Conservation (phyloP, 64 coral and sea anemone genomes). For the Cladopsammia gracilis region DNA sequence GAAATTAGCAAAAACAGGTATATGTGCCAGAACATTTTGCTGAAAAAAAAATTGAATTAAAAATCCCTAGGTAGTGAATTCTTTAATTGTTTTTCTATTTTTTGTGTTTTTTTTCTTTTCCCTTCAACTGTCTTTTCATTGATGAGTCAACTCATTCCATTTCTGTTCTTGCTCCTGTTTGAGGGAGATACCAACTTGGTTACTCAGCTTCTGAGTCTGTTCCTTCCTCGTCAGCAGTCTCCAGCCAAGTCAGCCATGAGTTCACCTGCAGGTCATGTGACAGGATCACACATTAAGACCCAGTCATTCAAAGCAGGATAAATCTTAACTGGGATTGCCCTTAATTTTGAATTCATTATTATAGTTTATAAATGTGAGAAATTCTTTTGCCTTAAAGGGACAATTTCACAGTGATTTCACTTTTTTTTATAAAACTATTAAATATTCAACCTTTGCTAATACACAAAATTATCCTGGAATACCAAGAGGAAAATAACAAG, state of each 20-base stretch:
- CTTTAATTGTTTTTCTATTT: not conserved
- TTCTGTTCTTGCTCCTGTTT: not conserved
- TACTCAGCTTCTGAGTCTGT: conserved; percentile 98
- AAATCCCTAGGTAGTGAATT: conserved; percentile 1
- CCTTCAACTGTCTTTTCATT: not conserved
- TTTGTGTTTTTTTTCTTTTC: not conserved
- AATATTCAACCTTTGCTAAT: too few relatives aligned
- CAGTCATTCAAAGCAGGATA: not conserved
- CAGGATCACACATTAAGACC: not conserved
- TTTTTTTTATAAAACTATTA: too few relatives aligned
- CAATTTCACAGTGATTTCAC: too few relatives aligned
- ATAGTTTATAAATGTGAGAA: too few relatives aligned
- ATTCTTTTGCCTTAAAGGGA: too few relatives aligned
- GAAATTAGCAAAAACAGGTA: not conserved
- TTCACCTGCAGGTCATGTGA: conserved; percentile 82
- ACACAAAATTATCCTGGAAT: too few relatives aligned
- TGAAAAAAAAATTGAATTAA: not conserved
- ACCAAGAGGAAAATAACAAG: too few relatives aligned
- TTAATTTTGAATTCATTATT: too few relatives aligned
- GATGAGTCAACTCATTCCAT: too few relatives aligned
- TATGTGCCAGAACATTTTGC: not conserved
- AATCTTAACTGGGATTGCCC: too few relatives aligned
- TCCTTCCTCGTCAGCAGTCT: conserved; percentile 98
- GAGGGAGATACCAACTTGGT: not conserved
- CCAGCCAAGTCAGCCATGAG: conserved; percentile 98